Evolutionary conservation across 2,888 invertebrate genomes (phyloP), one percentile per base, ranked within the genome.

Genomic region (Nomada fucata): DNA sequence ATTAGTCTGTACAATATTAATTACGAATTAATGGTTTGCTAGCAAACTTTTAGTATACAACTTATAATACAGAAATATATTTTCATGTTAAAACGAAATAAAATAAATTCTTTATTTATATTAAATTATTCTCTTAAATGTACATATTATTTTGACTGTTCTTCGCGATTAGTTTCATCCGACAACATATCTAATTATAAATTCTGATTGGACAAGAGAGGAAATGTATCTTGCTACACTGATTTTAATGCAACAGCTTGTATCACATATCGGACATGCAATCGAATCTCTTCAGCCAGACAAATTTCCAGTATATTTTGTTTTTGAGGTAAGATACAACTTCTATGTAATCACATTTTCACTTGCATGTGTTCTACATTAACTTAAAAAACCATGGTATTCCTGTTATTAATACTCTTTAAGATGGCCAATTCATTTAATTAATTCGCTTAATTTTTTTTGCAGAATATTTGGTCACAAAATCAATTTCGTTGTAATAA

Each of bases 191-290:
- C 52, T 91, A 20, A 85, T 89, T 18, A 76, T 92, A 57, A 89
- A 91, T 71, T 71, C 57, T 4, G 82, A 91, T 74, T 91, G 85
- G 85, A 84, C 89, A 1, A 88, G 89, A 53, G 92, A 91, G 76
- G 92, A 93, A 84, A 86, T 92, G 57, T 91, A 88, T 75, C 81
- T 93, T 20, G 76, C 81, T 47, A 57, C 91, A 36, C 55, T 82
- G 23, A 86, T 88, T 63, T 83, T 90, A 36, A 72, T 92, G 4
- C 52, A 84, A 23, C 82, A 86, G 69, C 74, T 92, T 26, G 67
- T 55, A 18, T n/a, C 81, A 4, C 85, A 87, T 50, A 69, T 91
- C 57, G 91, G 91, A 20, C 89, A 84, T 59, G 86, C 81, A 4
- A 76, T 90, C 20, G 85, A 86, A 68, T 79, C 42, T 50, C 7